Conservation (phyloP, 2,888 invertebrate species). For the Cantharis flavilabris region DNA sequence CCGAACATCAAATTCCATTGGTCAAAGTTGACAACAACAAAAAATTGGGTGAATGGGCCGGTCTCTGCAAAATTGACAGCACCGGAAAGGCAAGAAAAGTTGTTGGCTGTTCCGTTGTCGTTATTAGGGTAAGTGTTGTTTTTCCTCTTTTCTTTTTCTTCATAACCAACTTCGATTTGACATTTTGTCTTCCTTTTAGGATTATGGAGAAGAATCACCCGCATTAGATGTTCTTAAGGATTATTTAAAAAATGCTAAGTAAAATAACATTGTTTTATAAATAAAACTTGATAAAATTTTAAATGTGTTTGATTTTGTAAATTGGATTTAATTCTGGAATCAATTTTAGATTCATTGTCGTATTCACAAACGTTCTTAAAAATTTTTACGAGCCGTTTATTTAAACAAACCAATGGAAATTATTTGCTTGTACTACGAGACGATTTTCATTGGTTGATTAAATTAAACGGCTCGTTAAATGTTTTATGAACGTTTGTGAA, state of each 20-base stretch:
- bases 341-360: too few relatives aligned
- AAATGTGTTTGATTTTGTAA: conserved; percentile 17
- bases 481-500: too few relatives aligned
- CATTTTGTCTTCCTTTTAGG: conserved; percentile 62
- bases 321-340: background rate
- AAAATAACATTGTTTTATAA: conserved; percentile 52
- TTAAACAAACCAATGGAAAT: too few relatives aligned
- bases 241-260: conserved; percentile 85
- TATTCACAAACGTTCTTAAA: too few relatives aligned
- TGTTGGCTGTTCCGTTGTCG: conserved; percentile 97
- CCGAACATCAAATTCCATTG: conserved; percentile 96
- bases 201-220: conserved; percentile 96
- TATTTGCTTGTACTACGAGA: too few relatives aligned
- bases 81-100: conserved; percentile 99
- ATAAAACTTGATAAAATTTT: conserved; percentile 41
- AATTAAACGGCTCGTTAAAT: too few relatives aligned
- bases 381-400: too few relatives aligned
- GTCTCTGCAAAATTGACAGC: conserved; percentile 98
- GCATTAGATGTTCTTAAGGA: conserved; percentile 94
- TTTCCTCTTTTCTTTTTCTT: too few relatives aligned
- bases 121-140: conserved; percentile 75
- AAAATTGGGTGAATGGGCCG: conserved; percentile 99
- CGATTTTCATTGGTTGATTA: too few relatives aligned
- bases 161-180: background rate
- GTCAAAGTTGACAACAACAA: conserved; percentile 99